Percentiles rank a stretch among this genome's conserved stretches.
These are phyloP conservation scores for Rutilus rutilus DNA, from an alignment of 2,113 vertebrate species.

Conservation along the genomic window DNA sequence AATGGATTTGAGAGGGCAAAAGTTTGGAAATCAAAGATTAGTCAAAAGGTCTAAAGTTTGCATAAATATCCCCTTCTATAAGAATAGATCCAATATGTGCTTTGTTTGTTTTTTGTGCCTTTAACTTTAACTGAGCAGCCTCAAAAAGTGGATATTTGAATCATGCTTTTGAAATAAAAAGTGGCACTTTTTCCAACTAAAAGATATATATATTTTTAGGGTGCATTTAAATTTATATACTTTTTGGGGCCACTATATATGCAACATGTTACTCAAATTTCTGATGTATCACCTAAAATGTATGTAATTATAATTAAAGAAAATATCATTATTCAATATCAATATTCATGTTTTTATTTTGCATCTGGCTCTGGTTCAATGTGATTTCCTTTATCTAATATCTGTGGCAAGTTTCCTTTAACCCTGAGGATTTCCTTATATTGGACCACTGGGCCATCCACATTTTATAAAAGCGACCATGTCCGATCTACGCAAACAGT, in stretches of 20 bases:
- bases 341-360: neutral
- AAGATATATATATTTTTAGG: neutral
- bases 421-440: neutral
- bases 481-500: neutral
- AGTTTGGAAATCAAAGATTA: slow-evolving; percentile 80
- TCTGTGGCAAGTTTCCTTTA: neutral
- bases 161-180: neutral
- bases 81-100: neutral
- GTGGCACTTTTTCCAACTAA: neutral
- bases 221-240: neutral
- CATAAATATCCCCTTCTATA: neutral
- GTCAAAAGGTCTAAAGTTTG: slow-evolving; percentile 19
- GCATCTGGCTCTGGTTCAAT: neutral
- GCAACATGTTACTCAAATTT: neutral
- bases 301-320: neutral
- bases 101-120: neutral
- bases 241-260: neutral
- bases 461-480: neutral
- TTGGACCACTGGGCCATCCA: neutral
- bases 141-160: neutral
- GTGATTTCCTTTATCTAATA: neutral
- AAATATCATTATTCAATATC: neutral
- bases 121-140: neutral
- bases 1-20: slow-evolving; percentile 81
- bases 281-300: neutral